Conservation (phyloP, 2,113 vertebrate species). For the Myrmophylax atrothorax region DNA sequence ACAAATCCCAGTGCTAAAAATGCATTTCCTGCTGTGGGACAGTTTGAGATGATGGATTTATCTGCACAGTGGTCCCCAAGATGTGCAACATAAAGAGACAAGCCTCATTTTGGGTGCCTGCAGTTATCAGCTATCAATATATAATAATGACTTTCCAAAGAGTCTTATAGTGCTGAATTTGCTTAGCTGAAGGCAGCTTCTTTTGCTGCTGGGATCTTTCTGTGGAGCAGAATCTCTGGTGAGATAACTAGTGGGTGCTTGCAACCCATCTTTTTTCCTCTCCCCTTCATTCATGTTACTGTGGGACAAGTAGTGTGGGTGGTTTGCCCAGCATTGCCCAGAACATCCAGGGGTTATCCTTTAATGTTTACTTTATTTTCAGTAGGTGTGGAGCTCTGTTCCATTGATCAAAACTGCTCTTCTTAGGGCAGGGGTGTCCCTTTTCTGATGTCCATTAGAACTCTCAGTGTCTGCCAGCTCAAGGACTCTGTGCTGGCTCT, state of each 20-base stretch:
- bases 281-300: neutral
- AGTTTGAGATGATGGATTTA: neutral
- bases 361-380: neutral
- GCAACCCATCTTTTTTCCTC: neutral
- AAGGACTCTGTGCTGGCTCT: neutral
- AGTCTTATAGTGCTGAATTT: neutral
- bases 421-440: neutral
- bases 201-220: neutral
- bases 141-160: neutral
- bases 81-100: neutral
- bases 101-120: neutral
- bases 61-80: neutral
- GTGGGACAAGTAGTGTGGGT: neutral
- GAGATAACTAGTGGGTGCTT: neutral
- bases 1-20: neutral
- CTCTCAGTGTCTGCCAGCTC: neutral
- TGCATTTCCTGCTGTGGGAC: neutral
- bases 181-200: neutral
- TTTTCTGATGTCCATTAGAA: neutral
- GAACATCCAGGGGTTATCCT: neutral
- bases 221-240: neutral
- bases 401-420: neutral
- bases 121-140: neutral
- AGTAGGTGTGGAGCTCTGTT: neutral
- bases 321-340: neutral